phyloP scores from a whole-genome alignment of 2,113 vertebrate species.

The Phainopepla nitens region DNA sequence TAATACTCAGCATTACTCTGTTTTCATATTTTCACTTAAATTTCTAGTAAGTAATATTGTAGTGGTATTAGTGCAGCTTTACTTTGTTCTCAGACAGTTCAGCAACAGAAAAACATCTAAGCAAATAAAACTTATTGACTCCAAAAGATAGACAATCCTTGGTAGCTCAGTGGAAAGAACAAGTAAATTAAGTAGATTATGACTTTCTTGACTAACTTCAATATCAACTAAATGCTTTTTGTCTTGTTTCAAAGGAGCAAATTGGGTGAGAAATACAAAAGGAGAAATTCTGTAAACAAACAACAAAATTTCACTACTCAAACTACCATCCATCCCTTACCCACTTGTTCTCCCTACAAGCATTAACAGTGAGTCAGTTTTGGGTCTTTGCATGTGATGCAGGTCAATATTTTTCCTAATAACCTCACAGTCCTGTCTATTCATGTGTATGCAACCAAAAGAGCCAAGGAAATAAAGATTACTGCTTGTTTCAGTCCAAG shows the following conservation, averaged over 20 bases:
- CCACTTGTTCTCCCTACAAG: neutral
- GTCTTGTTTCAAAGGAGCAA: neutral
- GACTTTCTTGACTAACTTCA: neutral
- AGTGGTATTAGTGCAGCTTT: neutral
- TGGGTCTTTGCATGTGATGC: neutral
- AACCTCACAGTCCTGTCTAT: neutral
- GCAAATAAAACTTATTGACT: neutral
- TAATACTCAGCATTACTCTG: neutral
- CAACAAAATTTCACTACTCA: neutral
- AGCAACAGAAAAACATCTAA: neutral
- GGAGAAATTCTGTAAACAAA: neutral
- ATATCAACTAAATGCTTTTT: neutral
- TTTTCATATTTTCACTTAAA: neutral
- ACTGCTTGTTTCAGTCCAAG: neutral
- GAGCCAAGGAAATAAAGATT: neutral
- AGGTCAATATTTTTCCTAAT: neutral
- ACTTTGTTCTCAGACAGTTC: neutral
- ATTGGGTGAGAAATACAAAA: neutral
- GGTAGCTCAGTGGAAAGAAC: neutral
- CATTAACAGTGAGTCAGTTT: neutral
- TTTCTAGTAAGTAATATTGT: neutral
- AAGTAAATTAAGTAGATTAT: neutral
- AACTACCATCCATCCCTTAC: neutral
- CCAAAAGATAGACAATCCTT: neutral
- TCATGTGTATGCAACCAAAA: neutral